Percentiles rank a stretch among this genome's conserved stretches.
phyloP scores from a whole-genome alignment of 2,888 invertebrate species.

The Zonitis immaculata region DNA sequence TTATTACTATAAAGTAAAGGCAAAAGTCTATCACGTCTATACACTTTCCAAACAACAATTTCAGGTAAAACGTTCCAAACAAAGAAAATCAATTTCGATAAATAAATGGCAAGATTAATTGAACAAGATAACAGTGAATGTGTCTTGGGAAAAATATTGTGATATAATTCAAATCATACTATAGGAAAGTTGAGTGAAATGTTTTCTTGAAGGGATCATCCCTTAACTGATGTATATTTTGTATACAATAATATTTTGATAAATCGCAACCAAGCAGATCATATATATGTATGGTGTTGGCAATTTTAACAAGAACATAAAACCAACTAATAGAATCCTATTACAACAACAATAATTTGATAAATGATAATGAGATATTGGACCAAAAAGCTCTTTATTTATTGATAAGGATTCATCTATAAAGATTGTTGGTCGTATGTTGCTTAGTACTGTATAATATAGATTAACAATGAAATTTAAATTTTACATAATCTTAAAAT shows the following conservation, averaged over 20 bases:
- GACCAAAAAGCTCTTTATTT: too few species aligned
- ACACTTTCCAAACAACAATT: background rate
- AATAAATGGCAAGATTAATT: slow-evolving; percentile 28
- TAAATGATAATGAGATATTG: too few species aligned
- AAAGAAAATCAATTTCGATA: slow-evolving; percentile 27
- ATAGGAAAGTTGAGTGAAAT: slow-evolving; percentile 24
- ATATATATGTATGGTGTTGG: too few species aligned
- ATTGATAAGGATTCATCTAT: too few species aligned
- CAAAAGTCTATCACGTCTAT: background rate
- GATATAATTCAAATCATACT: slow-evolving; percentile 26
- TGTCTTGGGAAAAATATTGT: slow-evolving; percentile 21
- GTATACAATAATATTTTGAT: slow-evolving; percentile 39
- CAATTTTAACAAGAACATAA: too few species aligned
- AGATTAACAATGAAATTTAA: slow-evolving; percentile 35
- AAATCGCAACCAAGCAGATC: slow-evolving; percentile 39
- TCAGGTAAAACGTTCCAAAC: slow-evolving; percentile 9
- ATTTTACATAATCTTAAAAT: slow-evolving; percentile 21
- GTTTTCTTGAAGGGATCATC: slow-evolving; percentile 16
- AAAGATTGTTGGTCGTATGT: too few species aligned
- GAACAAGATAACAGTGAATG: slow-evolving; percentile 20
- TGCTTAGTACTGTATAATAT: too few species aligned
- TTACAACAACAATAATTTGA: too few species aligned
- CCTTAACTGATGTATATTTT: slow-evolving; percentile 29
- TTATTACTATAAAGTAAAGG: background rate
- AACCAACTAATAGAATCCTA: too few species aligned